These are phyloP conservation scores for Scyliorhinus canicula DNA, from an alignment of 2,797 vertebrate species.

Conservation along the genomic window DNA sequence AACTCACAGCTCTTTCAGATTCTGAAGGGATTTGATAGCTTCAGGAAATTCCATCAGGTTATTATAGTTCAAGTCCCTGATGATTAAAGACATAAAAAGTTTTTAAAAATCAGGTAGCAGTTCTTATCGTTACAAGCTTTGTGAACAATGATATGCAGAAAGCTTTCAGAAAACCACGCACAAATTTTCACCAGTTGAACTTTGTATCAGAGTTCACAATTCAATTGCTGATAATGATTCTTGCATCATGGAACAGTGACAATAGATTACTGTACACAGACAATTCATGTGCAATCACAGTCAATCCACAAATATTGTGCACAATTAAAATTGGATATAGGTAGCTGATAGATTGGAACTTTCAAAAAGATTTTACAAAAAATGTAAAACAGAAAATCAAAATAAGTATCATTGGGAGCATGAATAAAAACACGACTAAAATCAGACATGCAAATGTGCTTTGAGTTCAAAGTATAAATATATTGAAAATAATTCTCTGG, in stretches of 20 bases:
- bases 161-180: neutral
- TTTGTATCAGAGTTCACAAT: neutral
- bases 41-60: conserved; percentile 84
- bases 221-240: neutral
- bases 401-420: neutral
- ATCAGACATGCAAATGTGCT: neutral
- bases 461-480: neutral
- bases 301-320: neutral
- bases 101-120: conserved; percentile 37
- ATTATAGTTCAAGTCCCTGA: conserved; percentile 94
- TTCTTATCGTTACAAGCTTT: neutral
- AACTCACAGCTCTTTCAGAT: conserved; percentile 96
- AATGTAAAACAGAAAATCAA: neutral
- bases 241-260: neutral
- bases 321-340: neutral
- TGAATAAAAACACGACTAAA: neutral
- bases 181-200: neutral
- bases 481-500: neutral
- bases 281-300: neutral
- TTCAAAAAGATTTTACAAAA: neutral
- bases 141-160: neutral
- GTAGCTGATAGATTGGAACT: neutral
- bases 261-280: too few relatives aligned
- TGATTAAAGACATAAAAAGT: conserved; percentile 43
- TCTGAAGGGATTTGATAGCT: conserved; percentile 84